Evolutionary conservation across 2,797 vertebrate genomes (phyloP).

Genomic region (Discoglossus pictus): DNA sequence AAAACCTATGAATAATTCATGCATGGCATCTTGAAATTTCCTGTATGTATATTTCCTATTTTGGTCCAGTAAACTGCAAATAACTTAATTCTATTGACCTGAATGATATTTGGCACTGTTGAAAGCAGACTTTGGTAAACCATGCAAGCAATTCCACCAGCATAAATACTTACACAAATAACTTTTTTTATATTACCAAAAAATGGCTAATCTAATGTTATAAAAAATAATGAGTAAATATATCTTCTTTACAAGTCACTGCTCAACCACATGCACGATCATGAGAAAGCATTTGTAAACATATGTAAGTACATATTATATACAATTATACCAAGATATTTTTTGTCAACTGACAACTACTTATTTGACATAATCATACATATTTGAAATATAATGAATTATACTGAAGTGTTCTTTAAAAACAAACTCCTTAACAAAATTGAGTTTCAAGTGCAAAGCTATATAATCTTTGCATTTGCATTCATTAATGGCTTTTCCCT

Average conservation of each 20-base stretch:
- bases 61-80: conserved; percentile 8
- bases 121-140: conserved; percentile 25
- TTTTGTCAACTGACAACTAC: too few relatives aligned
- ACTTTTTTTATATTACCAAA: conserved; percentile 3
- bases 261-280: conserved; percentile 28
- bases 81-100: background rate
- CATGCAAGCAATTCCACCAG: conserved; percentile 19
- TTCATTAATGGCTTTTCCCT: too few relatives aligned
- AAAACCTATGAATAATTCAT: conserved; percentile 41
- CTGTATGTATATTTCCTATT: conserved; percentile 14
- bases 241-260: conserved; percentile 20
- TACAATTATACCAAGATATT: conserved; percentile 3
- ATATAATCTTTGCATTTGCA: too few relatives aligned
- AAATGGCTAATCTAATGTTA: conserved; percentile 33
- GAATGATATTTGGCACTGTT: conserved; percentile 23
- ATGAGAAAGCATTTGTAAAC: conserved; percentile 27
- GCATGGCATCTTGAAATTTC: conserved; percentile 13
- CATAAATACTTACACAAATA: background rate
- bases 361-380: too few relatives aligned
- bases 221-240: conserved; percentile 39
- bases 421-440: too few relatives aligned
- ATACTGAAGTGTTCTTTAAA: too few relatives aligned
- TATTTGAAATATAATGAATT: too few relatives aligned
- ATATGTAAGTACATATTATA: conserved; percentile 13
- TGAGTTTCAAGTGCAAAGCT: too few relatives aligned